Percentiles rank a stretch among this genome's conserved stretches.
Conservation (phyloP, 2,888 invertebrate genomes). For the Alsophila aescularia region DNA sequence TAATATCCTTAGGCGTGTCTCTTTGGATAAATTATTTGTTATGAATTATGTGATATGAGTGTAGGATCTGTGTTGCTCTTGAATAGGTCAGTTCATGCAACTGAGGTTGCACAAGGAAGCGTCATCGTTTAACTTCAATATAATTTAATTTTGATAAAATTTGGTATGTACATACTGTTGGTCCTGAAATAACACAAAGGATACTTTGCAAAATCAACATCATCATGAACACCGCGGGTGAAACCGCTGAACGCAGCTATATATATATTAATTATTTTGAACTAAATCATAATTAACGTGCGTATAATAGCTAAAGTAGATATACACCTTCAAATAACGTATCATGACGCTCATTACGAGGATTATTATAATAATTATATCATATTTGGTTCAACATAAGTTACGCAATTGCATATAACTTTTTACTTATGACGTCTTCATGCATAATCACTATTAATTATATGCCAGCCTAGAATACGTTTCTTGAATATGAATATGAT, state of each 20-base stretch:
- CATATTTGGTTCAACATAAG: constrained; percentile 33
- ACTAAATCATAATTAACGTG: constrained; percentile 2
- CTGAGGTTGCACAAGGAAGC: no score
- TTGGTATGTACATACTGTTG: no score
- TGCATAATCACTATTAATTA: constrained; percentile 10
- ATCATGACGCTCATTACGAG: constrained; percentile 8
- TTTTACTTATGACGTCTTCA: constrained; percentile 7
- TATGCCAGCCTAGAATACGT: constrained; percentile 25
- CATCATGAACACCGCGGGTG: no score
- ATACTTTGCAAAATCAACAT: no score
- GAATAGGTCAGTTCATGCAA: no score
- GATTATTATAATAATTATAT: background rate
- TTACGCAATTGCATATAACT: constrained; percentile 37
- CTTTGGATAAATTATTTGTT: background rate
- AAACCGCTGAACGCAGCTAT: no score
- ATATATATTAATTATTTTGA: no score
- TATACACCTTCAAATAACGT: constrained; percentile 17
- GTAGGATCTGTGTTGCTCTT: no score
- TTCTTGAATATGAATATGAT: constrained; percentile 24
- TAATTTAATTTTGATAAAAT: no score
- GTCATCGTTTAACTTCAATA: no score
- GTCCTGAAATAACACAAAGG: no score
- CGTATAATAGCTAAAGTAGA: background rate
- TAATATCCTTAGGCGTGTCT: constrained; percentile 10
- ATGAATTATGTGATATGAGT: no score